Conservation (phyloP, 2,888 invertebrate genomes). For the Alentia gelatinosa region DNA sequence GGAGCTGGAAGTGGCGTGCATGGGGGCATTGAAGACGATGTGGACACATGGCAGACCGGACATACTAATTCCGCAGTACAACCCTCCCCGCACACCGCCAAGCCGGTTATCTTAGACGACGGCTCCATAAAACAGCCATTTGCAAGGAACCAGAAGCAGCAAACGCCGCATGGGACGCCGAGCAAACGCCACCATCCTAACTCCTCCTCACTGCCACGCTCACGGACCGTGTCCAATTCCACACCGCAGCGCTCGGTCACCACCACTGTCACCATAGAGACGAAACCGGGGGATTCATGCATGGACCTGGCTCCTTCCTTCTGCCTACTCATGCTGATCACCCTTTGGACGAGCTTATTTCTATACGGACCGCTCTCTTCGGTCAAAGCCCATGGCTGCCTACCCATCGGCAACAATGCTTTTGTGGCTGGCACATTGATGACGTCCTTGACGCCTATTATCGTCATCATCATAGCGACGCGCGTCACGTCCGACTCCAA, state of each 20-base stretch:
- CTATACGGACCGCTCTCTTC: conserved; percentile 60
- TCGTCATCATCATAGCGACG: conserved; percentile 58
- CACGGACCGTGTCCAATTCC: not conserved
- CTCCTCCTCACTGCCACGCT: not conserved
- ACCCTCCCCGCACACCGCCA: not conserved
- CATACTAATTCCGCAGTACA: not conserved
- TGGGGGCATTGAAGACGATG: conserved; percentile 41
- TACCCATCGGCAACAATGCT: conserved; percentile 57
- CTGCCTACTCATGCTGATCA: conserved; percentile 59
- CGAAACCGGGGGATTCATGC: conserved; percentile 10
- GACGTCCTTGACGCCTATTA: conserved; percentile 42
- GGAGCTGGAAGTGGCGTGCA: not conserved
- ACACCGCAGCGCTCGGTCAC: not conserved
- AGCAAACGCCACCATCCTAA: conserved; percentile 9
- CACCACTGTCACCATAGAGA: not conserved
- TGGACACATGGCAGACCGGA: not conserved
- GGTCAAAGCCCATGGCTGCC: conserved; percentile 59
- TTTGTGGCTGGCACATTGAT: conserved; percentile 60
- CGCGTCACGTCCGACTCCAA: conserved; percentile 45
- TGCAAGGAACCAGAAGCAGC: not conserved
- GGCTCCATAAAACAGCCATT: conserved; percentile 58
- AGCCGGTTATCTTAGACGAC: conserved; percentile 59
- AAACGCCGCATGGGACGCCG: not conserved
- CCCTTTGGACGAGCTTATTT: conserved; percentile 60
- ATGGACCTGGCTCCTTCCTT: conserved; percentile 55